Evolutionary conservation across 2,888 invertebrate genomes (phyloP), one percentile per base, ranked within the genome.

Genomic region (Andrena praecox): DNA sequence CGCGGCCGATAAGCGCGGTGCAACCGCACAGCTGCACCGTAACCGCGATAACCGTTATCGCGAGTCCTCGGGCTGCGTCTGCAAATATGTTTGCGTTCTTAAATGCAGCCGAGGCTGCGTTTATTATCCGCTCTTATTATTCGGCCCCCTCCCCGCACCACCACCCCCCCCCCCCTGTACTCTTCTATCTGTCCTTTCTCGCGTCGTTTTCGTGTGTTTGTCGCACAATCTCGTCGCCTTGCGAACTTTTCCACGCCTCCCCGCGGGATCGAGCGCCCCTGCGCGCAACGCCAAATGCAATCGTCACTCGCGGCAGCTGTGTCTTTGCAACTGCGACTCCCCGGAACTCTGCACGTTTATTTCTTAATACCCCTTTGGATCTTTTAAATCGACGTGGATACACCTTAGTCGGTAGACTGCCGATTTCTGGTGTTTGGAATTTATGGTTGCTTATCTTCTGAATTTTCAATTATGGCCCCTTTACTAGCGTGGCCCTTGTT

Each of bases 81-180:
- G 85, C 85, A 81, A 88, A 86, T 87, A 84, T 86, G 81, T 88
- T 86, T 86, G 84, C 76, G 77, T 24, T 60, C 60, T 75, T 71
- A 54, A 73, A 52, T 60, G 67, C 67, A 68, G 16, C 63, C 79
- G 63, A 77, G 77, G 52, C 59, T 75, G 74, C 81, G 69, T 77
- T 56, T 73, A 29, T 77, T 77, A 71, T 80, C 67, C 50, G 35
- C 10, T 31, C 48, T 78, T 80, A 73, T 77, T 85, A 77, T 81
- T 79, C 66, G 75, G 10, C 48, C 42, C n/a, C n/a, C 3, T 8
- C 16, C 48, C 12, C 2, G 6, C 35, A 27, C 54, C 48, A 2
- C 12, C 0, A 16, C 16, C 16, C 10, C 27, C 2, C 12, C 1
- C 10, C 42, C 42, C 1, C 7, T 3, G 0, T 42, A 4, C 42